Evolutionary conservation across 1,140 invertebrate genomes (phyloP).

Genomic region (Eueides isabella): DNA sequence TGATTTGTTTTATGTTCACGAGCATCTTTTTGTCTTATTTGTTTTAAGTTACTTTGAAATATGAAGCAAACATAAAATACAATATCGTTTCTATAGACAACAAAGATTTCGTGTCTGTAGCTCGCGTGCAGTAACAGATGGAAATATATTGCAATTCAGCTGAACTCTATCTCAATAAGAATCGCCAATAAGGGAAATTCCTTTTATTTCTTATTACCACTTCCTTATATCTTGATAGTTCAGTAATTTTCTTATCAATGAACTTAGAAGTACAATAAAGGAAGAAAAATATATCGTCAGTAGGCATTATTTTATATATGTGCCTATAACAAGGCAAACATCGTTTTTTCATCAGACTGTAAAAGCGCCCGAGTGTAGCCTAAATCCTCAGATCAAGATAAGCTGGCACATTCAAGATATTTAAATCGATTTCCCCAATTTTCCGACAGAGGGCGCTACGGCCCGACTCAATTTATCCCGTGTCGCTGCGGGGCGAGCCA

Average conservation of each 20-base stretch:
- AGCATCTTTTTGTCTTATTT: neutral
- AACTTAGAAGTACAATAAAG: neutral
- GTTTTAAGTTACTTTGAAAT: neutral
- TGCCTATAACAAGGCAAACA: conserved; percentile 8
- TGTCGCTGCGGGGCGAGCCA: conserved; percentile 62
- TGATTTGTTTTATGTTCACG: neutral
- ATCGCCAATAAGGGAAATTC: conserved; percentile 28
- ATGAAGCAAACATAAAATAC: conserved; percentile 8
- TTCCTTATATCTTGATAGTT: conserved; percentile 6
- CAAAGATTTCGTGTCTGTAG: conserved; percentile 33
- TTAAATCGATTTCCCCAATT: conserved; percentile 82
- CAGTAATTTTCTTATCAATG: neutral
- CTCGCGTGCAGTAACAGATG: conserved; percentile 37
- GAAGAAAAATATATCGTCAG: neutral
- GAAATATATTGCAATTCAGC: conserved; percentile 40
- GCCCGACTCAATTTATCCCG: conserved; percentile 74
- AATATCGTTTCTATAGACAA: conserved; percentile 17
- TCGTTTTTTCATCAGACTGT: conserved; percentile 27
- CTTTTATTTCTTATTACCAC: conserved; percentile 29
- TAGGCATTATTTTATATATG: neutral
- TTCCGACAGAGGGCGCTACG: conserved; percentile 70
- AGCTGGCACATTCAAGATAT: conserved; percentile 78
- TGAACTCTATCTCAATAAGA: conserved; percentile 34
- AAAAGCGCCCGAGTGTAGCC: conserved; percentile 36
- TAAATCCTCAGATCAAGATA: conserved; percentile 65